Evolutionary conservation across 2,888 invertebrate genomes (phyloP).

Genomic region (Helicoverpa assulta): DNA sequence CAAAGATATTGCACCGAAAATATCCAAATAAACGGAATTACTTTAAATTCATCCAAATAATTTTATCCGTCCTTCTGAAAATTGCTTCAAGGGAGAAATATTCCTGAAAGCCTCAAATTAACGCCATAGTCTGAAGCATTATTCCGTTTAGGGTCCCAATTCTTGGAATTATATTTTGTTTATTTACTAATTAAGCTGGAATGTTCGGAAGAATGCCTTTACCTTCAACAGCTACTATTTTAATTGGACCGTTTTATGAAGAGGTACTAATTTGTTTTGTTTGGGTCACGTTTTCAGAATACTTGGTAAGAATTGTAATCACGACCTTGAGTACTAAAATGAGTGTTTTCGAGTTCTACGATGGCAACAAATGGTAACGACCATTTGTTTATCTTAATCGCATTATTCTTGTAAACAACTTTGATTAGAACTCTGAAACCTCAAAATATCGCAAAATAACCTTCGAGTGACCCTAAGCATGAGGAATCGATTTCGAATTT

Average conservation of each 20-base stretch:
- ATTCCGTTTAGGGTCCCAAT: conserved; percentile 29
- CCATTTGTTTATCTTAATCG: no score
- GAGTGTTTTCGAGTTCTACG: neutral
- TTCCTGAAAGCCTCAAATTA: conserved; percentile 46
- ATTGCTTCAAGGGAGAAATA: conserved; percentile 32
- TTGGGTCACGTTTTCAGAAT: neutral
- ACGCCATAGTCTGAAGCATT: conserved; percentile 36
- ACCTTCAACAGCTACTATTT: conserved; percentile 12
- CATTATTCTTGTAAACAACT: no score
- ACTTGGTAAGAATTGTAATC: neutral
- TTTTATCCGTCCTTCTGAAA: conserved; percentile 22
- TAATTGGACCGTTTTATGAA: conserved; percentile 2
- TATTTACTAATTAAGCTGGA: conserved; percentile 37
- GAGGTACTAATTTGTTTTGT: neutral
- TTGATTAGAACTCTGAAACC: no score
- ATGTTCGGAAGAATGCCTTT: conserved; percentile 3
- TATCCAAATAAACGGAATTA: conserved; percentile 31
- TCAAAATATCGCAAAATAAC: no score
- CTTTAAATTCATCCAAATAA: conserved; percentile 43
- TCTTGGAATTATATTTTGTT: conserved; percentile 56
- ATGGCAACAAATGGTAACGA: no score
- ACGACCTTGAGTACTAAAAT: neutral
- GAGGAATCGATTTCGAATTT: no score
- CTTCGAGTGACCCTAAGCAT: no score
- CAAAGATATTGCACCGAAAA: conserved; percentile 25